Evolutionary conservation across 2,888 invertebrate genomes (phyloP).

Genomic region (Mythimna loreyi): DNA sequence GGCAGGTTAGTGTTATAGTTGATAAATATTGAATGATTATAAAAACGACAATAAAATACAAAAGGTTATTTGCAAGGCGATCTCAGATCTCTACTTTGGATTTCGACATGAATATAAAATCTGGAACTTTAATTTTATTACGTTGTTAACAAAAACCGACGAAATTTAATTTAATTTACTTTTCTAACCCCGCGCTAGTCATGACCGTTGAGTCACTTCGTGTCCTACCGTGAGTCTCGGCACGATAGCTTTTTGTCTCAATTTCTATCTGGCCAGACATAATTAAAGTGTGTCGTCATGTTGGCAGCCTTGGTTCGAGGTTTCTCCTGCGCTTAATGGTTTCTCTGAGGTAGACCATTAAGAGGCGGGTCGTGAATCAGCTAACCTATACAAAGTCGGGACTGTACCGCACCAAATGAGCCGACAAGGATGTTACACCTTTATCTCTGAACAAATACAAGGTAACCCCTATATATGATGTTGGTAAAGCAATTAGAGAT

Average conservation of each 20-base stretch:
- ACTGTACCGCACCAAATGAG: conserved; percentile 20
- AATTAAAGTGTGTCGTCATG: conserved; percentile 72
- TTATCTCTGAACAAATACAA: conserved; percentile 3
- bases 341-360: conserved; percentile 58
- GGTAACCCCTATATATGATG: background rate
- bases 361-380: conserved; percentile 24
- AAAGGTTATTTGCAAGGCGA: background rate
- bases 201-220: conserved; percentile 35
- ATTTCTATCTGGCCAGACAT: conserved; percentile 67
- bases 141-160: too few species aligned
- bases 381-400: conserved; percentile 11
- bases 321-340: conserved; percentile 67
- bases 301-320: conserved; percentile 68
- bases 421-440: conserved; percentile 1
- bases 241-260: conserved; percentile 68
- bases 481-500: background rate
- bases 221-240: conserved; percentile 42
- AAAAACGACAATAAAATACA: background rate
- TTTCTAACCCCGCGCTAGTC: conserved; percentile 21
- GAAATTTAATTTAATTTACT: background rate
- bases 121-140: background rate
- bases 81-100: background rate
- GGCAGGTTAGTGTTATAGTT: background rate
- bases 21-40: background rate
- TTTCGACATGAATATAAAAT: background rate